Percentiles rank a stretch among this genome's conserved stretches.
Conservation (phyloP, 2,113 vertebrate species). For the Gobius niger region DNA sequence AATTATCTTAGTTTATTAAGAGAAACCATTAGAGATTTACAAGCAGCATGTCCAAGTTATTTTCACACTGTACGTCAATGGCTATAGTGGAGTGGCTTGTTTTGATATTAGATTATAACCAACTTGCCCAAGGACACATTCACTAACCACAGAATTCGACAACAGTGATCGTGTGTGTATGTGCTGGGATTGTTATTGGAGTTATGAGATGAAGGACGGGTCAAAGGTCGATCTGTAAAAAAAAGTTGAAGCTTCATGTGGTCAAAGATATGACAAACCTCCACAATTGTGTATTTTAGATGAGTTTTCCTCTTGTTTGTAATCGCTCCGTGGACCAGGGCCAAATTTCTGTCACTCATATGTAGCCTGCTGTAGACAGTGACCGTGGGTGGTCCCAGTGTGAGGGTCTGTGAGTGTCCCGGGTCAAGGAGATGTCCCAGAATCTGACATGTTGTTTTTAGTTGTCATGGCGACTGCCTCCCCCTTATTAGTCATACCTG, state of each 20-base stretch:
- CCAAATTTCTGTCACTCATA: not conserved
- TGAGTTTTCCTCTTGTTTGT: not conserved
- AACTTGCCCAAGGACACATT: too few relatives aligned
- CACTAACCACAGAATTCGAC: too few relatives aligned
- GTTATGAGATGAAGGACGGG: too few relatives aligned
- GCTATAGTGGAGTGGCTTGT: too few relatives aligned
- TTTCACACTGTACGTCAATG: too few relatives aligned
- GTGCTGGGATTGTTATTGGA: too few relatives aligned
- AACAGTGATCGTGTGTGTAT: too few relatives aligned
- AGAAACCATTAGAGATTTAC: not conserved
- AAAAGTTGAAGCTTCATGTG: too few relatives aligned
- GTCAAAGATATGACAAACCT: not conserved
- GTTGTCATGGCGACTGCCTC: conserved; percentile 35
- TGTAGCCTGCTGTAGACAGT: conserved; percentile 28
- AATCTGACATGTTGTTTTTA: conserved; percentile 35
- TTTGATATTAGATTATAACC: too few relatives aligned
- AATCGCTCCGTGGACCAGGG: not conserved
- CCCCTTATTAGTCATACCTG: conserved; percentile 66
- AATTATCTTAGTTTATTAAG: conserved; percentile 3
- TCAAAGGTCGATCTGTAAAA: too few relatives aligned
- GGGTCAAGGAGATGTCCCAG: conserved; percentile 60
- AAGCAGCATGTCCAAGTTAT: not conserved
- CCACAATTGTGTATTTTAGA: not conserved
- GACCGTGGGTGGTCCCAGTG: conserved; percentile 25
- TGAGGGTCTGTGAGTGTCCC: conserved; percentile 23